phyloP scores from a whole-genome alignment of 2,113 vertebrate genomes.

The Oxyura jamaicensis region DNA sequence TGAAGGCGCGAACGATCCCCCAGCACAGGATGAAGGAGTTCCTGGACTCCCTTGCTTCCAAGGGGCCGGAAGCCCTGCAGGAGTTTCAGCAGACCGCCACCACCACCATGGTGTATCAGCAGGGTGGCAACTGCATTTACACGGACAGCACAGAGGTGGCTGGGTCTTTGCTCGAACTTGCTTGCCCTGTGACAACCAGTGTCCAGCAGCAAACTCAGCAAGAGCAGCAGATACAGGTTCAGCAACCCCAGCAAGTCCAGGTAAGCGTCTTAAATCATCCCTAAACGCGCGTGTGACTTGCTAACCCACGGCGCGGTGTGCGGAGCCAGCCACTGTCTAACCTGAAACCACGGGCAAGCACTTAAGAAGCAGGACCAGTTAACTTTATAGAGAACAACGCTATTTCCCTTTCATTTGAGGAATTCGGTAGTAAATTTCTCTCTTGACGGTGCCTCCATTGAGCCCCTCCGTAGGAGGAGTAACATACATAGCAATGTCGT shows the following conservation, averaged over 20 bases:
- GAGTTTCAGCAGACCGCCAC: conserved; percentile 94
- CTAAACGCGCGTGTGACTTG: background rate
- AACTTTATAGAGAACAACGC: background rate
- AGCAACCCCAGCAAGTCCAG: conserved; percentile 85
- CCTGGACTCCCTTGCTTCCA: conserved; percentile 93
- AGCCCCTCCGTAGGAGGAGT: background rate
- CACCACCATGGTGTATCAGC: conserved; percentile 95
- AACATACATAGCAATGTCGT: background rate
- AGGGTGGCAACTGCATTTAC: conserved; percentile 93
- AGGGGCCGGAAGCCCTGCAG: conserved; percentile 95
- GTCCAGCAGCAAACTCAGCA: conserved; percentile 83
- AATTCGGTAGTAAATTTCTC: conserved; percentile 6
- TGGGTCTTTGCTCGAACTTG: conserved; percentile 96
- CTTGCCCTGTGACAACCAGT: conserved; percentile 92
- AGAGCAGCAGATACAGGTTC: conserved; percentile 83
- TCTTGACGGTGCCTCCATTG: background rate
- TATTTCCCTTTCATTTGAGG: conserved; percentile 7
- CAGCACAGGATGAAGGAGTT: conserved; percentile 99
- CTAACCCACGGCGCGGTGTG: background rate
- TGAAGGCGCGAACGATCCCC: conserved; percentile 94
- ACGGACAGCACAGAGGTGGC: conserved; percentile 99
- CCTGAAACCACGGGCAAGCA: background rate
- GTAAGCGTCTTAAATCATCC: conserved; percentile 59
- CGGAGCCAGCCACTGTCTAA: background rate
- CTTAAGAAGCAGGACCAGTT: background rate